A percentile compares a stretch with the other conserved stretches of the same genome.
These are phyloP conservation scores for Eulemur albifrons DNA, from an alignment of 2,797 vertebrate genomes.

Conservation along the genomic window DNA sequence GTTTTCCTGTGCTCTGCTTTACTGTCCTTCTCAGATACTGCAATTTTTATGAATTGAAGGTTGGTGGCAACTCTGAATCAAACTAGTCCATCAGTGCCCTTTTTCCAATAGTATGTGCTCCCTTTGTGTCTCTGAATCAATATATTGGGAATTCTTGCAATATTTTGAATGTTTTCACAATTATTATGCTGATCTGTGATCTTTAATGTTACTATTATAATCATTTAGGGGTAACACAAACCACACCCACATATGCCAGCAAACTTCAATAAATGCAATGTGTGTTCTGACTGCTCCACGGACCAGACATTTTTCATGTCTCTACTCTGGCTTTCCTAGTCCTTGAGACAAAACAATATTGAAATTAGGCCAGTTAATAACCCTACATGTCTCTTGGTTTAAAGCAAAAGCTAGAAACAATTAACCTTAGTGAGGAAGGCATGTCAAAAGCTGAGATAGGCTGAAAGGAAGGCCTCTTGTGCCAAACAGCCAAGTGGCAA, in stretches of 20 bases:
- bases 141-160: not conserved
- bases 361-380: not conserved
- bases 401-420: not conserved
- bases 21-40: not conserved
- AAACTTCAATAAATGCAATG: not conserved
- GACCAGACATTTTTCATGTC: too few relatives aligned
- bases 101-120: not conserved
- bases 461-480: not conserved
- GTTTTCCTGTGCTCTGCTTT: not conserved
- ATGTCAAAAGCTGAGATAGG: not conserved
- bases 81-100: not conserved
- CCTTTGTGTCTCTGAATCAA: not conserved
- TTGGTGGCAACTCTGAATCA: not conserved
- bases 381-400: not conserved
- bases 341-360: not conserved
- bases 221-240: not conserved
- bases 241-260: not conserved
- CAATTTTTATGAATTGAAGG: not conserved
- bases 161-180: not conserved
- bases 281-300: not conserved
- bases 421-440: not conserved
- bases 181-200: not conserved
- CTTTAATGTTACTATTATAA: not conserved
- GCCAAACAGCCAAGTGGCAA: not conserved
- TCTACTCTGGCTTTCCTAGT: not conserved